Conservation (phyloP, 2,797 vertebrate species). For the Cuculus canorus region DNA sequence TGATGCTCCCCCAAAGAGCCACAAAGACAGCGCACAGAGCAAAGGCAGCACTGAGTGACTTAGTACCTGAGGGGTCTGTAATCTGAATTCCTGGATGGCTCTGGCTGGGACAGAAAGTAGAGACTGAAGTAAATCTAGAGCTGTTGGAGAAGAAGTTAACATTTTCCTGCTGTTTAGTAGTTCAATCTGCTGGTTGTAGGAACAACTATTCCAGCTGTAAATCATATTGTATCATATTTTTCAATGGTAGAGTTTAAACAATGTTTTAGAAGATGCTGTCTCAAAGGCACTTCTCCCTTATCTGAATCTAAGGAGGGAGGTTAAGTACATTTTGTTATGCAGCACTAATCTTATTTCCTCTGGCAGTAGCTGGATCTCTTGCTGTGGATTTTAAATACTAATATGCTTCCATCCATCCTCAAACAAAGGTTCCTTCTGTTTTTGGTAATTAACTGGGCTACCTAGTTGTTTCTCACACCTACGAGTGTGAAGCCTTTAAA, state of each 20-base stretch:
- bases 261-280: neutral
- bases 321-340: neutral
- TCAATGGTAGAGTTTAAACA: neutral
- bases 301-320: neutral
- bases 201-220: neutral
- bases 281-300: neutral
- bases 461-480: neutral
- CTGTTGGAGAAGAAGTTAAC: neutral
- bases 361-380: neutral
- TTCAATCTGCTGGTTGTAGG: neutral
- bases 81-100: neutral
- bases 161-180: neutral
- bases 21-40: neutral
- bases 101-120: neutral
- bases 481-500: neutral
- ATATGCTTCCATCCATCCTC: neutral
- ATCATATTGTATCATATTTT: neutral
- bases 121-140: neutral
- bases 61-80: neutral
- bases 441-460: neutral
- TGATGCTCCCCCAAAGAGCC: neutral
- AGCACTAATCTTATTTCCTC: neutral
- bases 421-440: neutral
- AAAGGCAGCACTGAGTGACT: neutral
- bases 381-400: neutral